Evolutionary conservation across 2,888 invertebrate genomes (phyloP), one percentile per base, ranked within the genome.

Genomic region (Alitta virens): DNA sequence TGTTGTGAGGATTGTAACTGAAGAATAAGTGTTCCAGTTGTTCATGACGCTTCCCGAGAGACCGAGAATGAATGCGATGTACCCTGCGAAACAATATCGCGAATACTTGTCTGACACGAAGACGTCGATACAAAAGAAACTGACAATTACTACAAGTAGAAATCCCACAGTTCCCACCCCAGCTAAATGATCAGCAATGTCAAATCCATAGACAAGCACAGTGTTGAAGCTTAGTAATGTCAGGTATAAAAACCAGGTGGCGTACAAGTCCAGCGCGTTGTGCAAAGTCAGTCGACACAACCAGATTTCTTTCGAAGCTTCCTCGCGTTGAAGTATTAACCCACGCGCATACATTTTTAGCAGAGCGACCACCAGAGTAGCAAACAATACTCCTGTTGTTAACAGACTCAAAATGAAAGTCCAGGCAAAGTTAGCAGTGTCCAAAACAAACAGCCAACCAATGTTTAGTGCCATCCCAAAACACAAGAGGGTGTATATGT

Each of bases 11-110:
- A 71, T 70, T 2, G 75, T 71, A 60, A 75, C 75, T 25, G 68
- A 63, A 7, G 49, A 40, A 24, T 62, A 50, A 14, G 64, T 54
- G 25, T 62, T 64, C 56, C 68, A 76, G 62, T 77, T 74, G 61
- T 72, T 73, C 5, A 66, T 46, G 0, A 74, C 43, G 49, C 68
- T 68, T 26, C 77, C 78, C 52, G 64, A 62, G 5, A 78, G 65
- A 9, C 74, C 77, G 0, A 75, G 59, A 14, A 75, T 65, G 7
- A 78, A 55, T 1, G 74, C 74, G n/a, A 75, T 49, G 66, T 77
- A 76, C 1, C 76, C 77, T 14, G 73, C 74, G 64, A 76, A 68
- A 1, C 72, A 74, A 66, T 78, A 78, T 2, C 77, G 69, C 0
- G 74, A 65, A 56, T 74, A 76, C 27, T 69, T 64, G 55, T 76